Percentiles rank a stretch among this genome's conserved stretches.
phyloP scores from a whole-genome alignment of 1,140 invertebrate genomes.

The Drosophila neocordata region DNA sequence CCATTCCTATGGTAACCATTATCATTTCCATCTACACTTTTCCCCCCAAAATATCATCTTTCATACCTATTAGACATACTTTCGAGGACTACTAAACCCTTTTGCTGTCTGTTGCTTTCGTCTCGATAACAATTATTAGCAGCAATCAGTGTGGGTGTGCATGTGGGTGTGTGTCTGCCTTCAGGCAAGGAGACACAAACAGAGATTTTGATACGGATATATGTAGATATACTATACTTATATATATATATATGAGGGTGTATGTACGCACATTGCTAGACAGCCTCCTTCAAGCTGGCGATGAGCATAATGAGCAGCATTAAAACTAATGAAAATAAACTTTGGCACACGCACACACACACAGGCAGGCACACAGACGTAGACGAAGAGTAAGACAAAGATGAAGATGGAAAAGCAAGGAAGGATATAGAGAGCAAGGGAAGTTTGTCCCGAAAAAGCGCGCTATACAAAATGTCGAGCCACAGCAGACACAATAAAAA shows the following conservation, averaged over 20 bases:
- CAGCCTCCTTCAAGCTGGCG: conserved; percentile 25
- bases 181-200: conserved; percentile 36
- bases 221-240: no score
- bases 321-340: conserved; percentile 80
- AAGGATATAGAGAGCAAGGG: neutral
- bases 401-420: neutral
- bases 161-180: conserved; percentile 15
- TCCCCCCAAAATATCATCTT: neutral
- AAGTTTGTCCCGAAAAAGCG: conserved; percentile 50
- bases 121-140: conserved; percentile 45
- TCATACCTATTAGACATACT: conserved; percentile 1
- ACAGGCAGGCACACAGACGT: neutral
- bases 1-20: neutral
- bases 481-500: conserved; percentile 66
- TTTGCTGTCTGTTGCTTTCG: neutral
- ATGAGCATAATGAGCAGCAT: conserved; percentile 74
- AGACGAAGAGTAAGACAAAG: neutral
- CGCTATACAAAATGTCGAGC: conserved; percentile 68
- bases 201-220: conserved; percentile 26
- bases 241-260: neutral
- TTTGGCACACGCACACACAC: conserved; percentile 57
- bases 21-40: neutral
- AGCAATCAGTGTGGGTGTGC: conserved; percentile 46
- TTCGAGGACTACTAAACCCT: neutral
- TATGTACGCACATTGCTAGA: conserved; percentile 22